Conservation (phyloP, 2,888 invertebrate genomes). For the Incurvaria masculella region DNA sequence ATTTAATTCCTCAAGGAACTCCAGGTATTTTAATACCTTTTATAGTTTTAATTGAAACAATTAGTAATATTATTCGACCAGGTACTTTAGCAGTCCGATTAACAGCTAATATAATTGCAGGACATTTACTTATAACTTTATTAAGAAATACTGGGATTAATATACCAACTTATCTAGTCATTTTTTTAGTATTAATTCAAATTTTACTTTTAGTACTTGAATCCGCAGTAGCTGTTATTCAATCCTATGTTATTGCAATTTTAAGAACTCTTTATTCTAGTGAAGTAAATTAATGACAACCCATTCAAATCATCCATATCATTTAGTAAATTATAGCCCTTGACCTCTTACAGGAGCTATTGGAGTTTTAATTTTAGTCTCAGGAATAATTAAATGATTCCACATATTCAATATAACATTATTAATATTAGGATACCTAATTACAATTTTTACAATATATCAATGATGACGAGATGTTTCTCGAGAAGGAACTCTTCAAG, state of each 20-base stretch:
- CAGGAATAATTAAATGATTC: no score
- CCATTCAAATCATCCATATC: conserved; percentile 60
- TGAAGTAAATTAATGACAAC: conserved; percentile 57
- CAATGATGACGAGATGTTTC: conserved; percentile 71
- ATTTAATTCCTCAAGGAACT: no score
- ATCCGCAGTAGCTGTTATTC: conserved; percentile 61
- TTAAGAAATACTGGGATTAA: conserved; percentile 42
- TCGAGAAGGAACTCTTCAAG: conserved; percentile 65
- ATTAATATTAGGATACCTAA: no score
- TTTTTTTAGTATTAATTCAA: no score
- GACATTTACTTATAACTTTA: conserved; percentile 64
- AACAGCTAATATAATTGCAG: no score
- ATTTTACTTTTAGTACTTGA: no score
- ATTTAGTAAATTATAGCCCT: conserved; percentile 63
- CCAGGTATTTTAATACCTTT: no score
- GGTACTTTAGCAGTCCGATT: conserved; percentile 65
- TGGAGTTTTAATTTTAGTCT: conserved; percentile 55
- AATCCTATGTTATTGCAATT: conserved; percentile 66
- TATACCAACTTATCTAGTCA: conserved; percentile 33
- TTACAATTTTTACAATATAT: no score
- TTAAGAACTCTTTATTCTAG: no score
- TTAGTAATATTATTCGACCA: no score
- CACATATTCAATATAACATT: no score
- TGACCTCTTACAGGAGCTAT: conserved; percentile 62
- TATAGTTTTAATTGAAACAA: no score